Base-by-base conservation (phyloP, 2,113 vertebrate species). In the Alaudala cheleensis region DNA sequence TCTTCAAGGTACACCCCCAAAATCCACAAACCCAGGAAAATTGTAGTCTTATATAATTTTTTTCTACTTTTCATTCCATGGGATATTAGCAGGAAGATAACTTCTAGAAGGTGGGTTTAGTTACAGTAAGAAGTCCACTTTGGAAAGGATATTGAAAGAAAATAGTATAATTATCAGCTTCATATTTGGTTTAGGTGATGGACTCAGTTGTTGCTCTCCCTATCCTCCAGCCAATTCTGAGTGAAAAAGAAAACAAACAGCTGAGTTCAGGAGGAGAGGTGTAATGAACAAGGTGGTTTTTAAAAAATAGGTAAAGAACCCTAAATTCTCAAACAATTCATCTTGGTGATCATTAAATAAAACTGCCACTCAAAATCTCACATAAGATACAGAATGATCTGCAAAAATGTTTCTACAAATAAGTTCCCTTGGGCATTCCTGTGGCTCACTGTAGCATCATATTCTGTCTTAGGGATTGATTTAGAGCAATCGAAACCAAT, bases 341-440 rank as follows among this genome's bases (percentile, higher is more conserved):
- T 69, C 33, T 93, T 69, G 66, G 25, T 28, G 44, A 72, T 79
- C 83, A 74, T 58, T 80, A 86, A 92, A 70, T 64, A 71, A 88
- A 93, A 66, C 72, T 31, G 45, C 76, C 50, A 66, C 79, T 94
- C 88, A 85, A 64, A 95, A 83, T 89, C 62, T 94, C 76, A 70
- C 33, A 15, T 77, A 80, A 94, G 50, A 88, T 49, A 60, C 58
- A 95, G 90, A 93, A 64, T 80, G 39, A 92, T 88, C 73, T 89
- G 90, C 86, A 56, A 92, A 83, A 82, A 86, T 49, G 47, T 11
- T 72, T 88, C n/a, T 78, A 92, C 80, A 86, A 87, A 70, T 87
- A 79, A 65, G 67, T 72, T 95, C 66, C 74, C 76, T 54, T 60
- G 62, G 73, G 83, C 54, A 50, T 93, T 93, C 66, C 66, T 72